Evolutionary conservation across 1,140 invertebrate species (phyloP), one percentile per base, ranked within the genome.

Genomic region (Delia radicum): DNA sequence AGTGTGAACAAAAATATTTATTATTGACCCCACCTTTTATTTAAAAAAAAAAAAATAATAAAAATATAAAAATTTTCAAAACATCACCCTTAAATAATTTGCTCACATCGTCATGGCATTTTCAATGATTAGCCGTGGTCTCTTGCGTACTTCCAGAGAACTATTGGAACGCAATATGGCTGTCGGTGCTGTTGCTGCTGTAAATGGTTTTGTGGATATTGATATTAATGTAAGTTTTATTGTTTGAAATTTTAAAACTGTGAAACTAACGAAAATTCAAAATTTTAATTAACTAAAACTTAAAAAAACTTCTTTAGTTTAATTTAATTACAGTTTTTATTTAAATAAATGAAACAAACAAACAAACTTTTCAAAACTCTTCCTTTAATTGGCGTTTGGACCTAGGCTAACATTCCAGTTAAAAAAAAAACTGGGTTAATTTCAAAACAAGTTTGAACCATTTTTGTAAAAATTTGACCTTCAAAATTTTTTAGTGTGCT

Each of bases 111-210:
- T 33, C 77, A 84, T 85, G 83, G 81, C 83, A 37, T 82, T 85
- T 74, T 78, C 80, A 62, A 81, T 85, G 79, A 78, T 85, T 28
- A 85, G 81, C 75, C 83, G 83, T 73, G 75, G 78, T 61, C 75
- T 85, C 76, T 81, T 85, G 83, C 83, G 83, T 77, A 85, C 83
- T 81, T 85, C 81, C 75, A 81, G 79, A 78, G 83, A 85, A 81
- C 81, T 85, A 74, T 78, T 85, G 78, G 83, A 85, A 78, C 83
- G 83, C 81, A 85, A 84, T 79, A 81, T 85, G 78, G 81, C 78
- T 77, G 81, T 78, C 78, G 72, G 80, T 67, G 76, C 55, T 31
- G 31, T 67, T 65, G 15, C 76, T 3, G 33, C 81, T 75, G 77
- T 77, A 15, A 67, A 76, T 76, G 73, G 62, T 28, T 55, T 26